Conservation (phyloP, 2,797 vertebrate species). For the Paratrypauchen microcephalus region DNA sequence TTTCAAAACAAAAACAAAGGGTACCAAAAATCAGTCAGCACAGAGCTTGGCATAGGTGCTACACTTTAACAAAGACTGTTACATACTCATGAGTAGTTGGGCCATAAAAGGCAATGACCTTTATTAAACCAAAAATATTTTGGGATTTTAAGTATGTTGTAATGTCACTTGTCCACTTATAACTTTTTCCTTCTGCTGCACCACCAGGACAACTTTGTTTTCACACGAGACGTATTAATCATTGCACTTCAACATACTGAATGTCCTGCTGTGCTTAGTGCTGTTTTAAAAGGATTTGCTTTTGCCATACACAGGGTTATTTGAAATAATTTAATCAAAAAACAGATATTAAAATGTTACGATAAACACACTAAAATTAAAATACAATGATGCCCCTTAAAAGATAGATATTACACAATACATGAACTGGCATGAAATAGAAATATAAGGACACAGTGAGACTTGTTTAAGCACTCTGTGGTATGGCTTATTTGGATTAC, state of each 20-base stretch:
- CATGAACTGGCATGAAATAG: slow-evolving; percentile 42
- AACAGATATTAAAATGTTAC: slow-evolving; percentile 41
- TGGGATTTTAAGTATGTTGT: too few relatives aligned
- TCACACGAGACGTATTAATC: too few relatives aligned
- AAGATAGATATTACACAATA: slow-evolving; percentile 30
- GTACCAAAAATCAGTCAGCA: neutral
- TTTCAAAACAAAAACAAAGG: too few relatives aligned
- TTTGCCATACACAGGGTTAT: slow-evolving; percentile 9
- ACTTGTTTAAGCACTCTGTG: slow-evolving; percentile 63
- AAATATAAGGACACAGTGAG: slow-evolving; percentile 66
- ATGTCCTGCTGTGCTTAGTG: slow-evolving; percentile 4
- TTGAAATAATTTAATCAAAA: slow-evolving; percentile 60
- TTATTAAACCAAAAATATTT: too few relatives aligned
- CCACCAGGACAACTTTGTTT: slow-evolving; percentile 25
- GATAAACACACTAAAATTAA: slow-evolving; percentile 43
- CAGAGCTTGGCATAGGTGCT: neutral
- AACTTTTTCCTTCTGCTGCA: slow-evolving; percentile 26
- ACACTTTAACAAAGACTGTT: neutral
- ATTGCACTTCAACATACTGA: too few relatives aligned
- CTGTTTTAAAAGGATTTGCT: slow-evolving; percentile 40
- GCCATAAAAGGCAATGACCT: neutral
- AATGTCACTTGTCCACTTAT: neutral
- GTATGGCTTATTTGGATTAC: slow-evolving; percentile 78
- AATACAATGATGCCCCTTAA: slow-evolving; percentile 18
- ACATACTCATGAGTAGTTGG: neutral